These are phyloP conservation scores for Poeciliopsis turrubarensis DNA, from an alignment of 2,113 vertebrate species.

Conservation along the genomic window DNA sequence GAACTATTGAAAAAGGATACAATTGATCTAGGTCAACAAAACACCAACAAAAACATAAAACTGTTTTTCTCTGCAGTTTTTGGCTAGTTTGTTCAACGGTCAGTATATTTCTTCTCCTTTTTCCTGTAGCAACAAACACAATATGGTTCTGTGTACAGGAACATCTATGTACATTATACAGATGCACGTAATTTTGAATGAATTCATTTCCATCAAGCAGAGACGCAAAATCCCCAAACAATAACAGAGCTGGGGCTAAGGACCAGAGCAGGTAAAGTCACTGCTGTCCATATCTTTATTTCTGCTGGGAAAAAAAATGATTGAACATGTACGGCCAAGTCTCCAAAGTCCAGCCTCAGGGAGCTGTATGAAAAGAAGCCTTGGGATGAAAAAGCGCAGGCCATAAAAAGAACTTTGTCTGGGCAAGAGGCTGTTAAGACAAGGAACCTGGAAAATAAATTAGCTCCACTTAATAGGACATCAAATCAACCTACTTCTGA, in stretches of 20 bases:
- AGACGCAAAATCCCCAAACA: constrained; percentile 63
- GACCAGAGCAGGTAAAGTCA: constrained; percentile 39
- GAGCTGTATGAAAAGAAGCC: constrained; percentile 62
- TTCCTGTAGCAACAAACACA: constrained; percentile 42
- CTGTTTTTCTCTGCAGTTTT: constrained; percentile 4
- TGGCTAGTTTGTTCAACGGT: neutral
- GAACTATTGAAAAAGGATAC: neutral
- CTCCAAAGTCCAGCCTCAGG: constrained; percentile 53
- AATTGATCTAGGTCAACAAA: constrained; percentile 31
- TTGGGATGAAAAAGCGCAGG: constrained; percentile 66
- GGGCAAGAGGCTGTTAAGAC: constrained; percentile 49
- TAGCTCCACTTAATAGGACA: constrained; percentile 28
- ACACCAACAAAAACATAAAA: constrained; percentile 1
- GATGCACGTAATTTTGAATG: constrained; percentile 37
- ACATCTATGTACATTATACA: constrained; percentile 31
- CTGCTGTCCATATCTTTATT: constrained; percentile 63
- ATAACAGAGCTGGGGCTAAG: constrained; percentile 48
- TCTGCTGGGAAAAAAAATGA: constrained; percentile 52
- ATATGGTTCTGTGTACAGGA: neutral
- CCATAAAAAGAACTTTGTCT: constrained; percentile 65
- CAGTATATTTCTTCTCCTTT: constrained; percentile 27
- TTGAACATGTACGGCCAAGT: constrained; percentile 57
- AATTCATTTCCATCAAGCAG: constrained; percentile 55
- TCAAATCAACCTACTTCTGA: constrained; percentile 10
- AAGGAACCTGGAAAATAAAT: constrained; percentile 22